These are phyloP conservation scores for Drosophila quinaria DNA, from an alignment of 2,888 invertebrate species.

Conservation along the genomic window DNA sequence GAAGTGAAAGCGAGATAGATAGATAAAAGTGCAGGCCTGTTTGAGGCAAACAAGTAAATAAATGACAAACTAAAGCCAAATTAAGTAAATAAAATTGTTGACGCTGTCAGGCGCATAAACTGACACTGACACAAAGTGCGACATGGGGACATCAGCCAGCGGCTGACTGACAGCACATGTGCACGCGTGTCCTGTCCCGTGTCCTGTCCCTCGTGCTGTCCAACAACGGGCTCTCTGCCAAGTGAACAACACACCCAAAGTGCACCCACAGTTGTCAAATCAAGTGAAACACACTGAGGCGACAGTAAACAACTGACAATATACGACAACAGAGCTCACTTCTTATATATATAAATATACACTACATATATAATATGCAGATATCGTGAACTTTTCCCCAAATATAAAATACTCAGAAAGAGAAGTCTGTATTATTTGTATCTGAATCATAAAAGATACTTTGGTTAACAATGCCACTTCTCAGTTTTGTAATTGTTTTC, in stretches of 20 bases:
- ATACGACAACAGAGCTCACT: slow-evolving; percentile 15
- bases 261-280: slow-evolving; percentile 52
- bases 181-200: slow-evolving; percentile 13
- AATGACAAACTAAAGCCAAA: slow-evolving; percentile 82
- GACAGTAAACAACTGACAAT: slow-evolving; percentile 53
- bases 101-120: slow-evolving; percentile 74
- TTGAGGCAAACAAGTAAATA: slow-evolving; percentile 75
- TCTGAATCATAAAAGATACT: neutral
- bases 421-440: too few species aligned
- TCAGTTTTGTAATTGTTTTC: neutral
- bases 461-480: neutral
- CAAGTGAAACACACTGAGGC: slow-evolving; percentile 47
- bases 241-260: slow-evolving; percentile 18
- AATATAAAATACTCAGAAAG: too few species aligned
- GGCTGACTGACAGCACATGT: slow-evolving; percentile 52
- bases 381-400: neutral
- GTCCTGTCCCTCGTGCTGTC: slow-evolving; percentile 15
- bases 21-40: slow-evolving; percentile 20
- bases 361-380: neutral
- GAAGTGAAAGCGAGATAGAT: slow-evolving; percentile 12
- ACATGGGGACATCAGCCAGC: slow-evolving; percentile 37
- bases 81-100: slow-evolving; percentile 82
- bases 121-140: slow-evolving; percentile 68
- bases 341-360: neutral
- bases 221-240: slow-evolving; percentile 25